phyloP scores from a whole-genome alignment of 1,140 invertebrate species.

The Apis cerana region DNA sequence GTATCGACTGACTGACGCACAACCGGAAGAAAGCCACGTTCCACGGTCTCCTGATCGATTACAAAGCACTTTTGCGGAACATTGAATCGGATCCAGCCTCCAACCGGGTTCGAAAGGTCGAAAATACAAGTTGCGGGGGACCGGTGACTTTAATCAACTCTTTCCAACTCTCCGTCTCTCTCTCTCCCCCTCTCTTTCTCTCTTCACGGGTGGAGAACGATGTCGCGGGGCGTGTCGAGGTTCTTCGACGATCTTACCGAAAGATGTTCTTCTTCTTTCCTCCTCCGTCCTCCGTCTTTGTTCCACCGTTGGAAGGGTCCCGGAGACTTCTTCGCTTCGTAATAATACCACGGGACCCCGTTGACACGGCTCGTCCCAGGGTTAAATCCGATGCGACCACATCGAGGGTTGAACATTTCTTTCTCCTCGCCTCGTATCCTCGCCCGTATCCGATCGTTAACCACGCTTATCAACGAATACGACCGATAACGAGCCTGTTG shows the following conservation, averaged over 20 bases:
- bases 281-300: not conserved
- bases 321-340: slow-evolving; percentile 44
- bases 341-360: slow-evolving; percentile 62
- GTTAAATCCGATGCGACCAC: slow-evolving; percentile 53
- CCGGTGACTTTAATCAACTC: slow-evolving; percentile 65
- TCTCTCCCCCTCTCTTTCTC: too few species aligned
- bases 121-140: slow-evolving; percentile 60
- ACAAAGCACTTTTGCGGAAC: slow-evolving; percentile 63
- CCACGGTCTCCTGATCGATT: slow-evolving; percentile 56
- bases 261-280: not conserved
- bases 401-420: slow-evolving; percentile 7
- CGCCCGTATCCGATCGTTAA: slow-evolving; percentile 17
- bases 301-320: slow-evolving; percentile 13
- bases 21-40: slow-evolving; percentile 49
- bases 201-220: slow-evolving; percentile 9
- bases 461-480: slow-evolving; percentile 17
- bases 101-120: slow-evolving; percentile 37
- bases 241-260: slow-evolving; percentile 6
- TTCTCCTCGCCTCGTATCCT: not conserved
- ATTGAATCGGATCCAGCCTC: slow-evolving; percentile 59
- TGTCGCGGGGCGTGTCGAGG: slow-evolving; percentile 57
- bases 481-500: slow-evolving; percentile 4
- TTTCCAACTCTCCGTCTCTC: slow-evolving; percentile 34
- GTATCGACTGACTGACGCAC: slow-evolving; percentile 32
- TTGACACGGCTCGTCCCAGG: slow-evolving; percentile 63